Conservation (phyloP, 1,140 invertebrate species). For the Marisa cornuarietis region DNA sequence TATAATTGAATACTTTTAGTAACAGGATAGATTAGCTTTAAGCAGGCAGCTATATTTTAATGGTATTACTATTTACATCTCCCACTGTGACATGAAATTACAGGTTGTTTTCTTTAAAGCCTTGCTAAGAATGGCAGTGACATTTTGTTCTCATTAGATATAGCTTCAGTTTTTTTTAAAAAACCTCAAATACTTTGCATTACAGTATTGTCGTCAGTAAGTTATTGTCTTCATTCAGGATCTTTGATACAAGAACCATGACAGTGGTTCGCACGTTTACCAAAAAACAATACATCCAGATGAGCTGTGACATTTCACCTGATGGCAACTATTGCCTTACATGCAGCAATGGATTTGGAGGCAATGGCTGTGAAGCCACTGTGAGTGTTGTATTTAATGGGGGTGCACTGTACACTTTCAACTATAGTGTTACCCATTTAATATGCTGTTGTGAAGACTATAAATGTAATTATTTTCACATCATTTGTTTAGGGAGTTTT, state of each 20-base stretch:
- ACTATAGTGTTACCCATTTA: background rate
- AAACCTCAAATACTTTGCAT: background rate
- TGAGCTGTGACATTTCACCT: conserved; percentile 57
- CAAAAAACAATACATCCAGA: conserved; percentile 65
- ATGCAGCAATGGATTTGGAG: conserved; percentile 64
- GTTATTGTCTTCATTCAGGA: conserved; percentile 30
- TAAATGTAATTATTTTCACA: background rate
- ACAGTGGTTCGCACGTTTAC: conserved; percentile 54
- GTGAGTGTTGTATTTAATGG: conserved; percentile 40
- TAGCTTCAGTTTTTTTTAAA: background rate
- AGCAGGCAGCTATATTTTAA: too few relatives aligned
- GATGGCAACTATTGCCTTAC: conserved; percentile 58
- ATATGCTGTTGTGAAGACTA: background rate
- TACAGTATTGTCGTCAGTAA: too few relatives aligned
- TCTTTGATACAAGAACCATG: conserved; percentile 59
- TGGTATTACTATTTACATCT: too few relatives aligned
- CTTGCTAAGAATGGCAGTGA: background rate
- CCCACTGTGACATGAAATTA: too few relatives aligned
- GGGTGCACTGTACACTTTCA: background rate
- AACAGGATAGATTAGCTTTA: too few relatives aligned
- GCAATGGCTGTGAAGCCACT: conserved; percentile 65
- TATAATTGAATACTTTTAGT: too few relatives aligned
- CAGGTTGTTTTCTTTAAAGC: too few relatives aligned
- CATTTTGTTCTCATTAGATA: background rate
- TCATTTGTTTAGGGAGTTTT: background rate